Base-by-base conservation (phyloP, 2,888 invertebrate genomes). In the Agrochola lychnidis region DNA sequence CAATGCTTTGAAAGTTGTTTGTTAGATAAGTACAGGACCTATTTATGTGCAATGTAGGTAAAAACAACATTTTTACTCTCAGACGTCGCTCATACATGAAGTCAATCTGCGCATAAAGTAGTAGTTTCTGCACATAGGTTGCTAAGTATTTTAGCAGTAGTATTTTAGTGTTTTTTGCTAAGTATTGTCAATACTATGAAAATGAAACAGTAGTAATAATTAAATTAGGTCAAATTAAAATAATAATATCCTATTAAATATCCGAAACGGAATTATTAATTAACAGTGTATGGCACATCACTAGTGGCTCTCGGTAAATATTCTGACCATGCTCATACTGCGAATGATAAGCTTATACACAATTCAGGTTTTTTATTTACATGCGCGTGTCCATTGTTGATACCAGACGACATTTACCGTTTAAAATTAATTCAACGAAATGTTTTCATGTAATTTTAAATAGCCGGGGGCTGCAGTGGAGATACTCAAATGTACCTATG, bases 291-390 rank as follows among this genome's bases (percentile, higher is more conserved):
- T 25, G 25, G 14, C 22, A 66, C 66, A 81, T 66, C 74, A 81
- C 78, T 81, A 78, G 25, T 61, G 14, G 2, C n/a, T 81, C 36
- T 71, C 40, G 45, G 45, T 75, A 81, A 78, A 66, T 66, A 78
- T 74, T 81, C 78, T 40, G 30, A 40, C 36, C 59, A 81, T 66
- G 45, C 36, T 36, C 57, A 25, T 42, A 57, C 16, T 25, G 42
- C 42, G 4, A 57, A 80, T 25, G 59, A 73, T 72, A 80, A 64
- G 75, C 75, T 61, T 56, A 30, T 42, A 48, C 57, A 68, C n/a
- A 14, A 42, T 48, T 40, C 53, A 66, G 59, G 19, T 66, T 73
- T 40, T 57, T 40, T 78, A 64, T 80, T 59, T 73, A 73, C 12
- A 64, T 53, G 51, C 1, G 7, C 5, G 64, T 61, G 19, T 40